phyloP scores from a whole-genome alignment of 2,888 invertebrate species.

The Amphipoea oculea region DNA sequence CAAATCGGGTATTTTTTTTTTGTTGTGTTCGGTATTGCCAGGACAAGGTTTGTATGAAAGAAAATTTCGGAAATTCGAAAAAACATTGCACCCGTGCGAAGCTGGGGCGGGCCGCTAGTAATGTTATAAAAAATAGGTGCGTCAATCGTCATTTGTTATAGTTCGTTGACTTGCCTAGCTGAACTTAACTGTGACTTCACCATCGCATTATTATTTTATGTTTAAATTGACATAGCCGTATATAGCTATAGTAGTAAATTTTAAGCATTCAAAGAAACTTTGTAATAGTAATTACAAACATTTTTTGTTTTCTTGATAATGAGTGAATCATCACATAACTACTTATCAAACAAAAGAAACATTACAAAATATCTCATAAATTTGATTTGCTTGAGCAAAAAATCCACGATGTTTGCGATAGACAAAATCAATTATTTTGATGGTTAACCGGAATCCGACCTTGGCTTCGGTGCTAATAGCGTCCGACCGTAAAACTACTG shows the following conservation, averaged over 20 bases:
- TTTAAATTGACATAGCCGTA: not conserved
- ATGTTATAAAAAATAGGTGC: not conserved
- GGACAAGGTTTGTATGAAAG: too few species aligned
- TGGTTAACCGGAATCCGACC: conserved; percentile 57
- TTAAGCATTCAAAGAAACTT: not conserved
- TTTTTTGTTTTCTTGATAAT: not conserved
- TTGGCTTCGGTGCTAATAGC: conserved; percentile 58
- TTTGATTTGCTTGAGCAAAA: conserved; percentile 5
- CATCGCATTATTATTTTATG: not conserved
- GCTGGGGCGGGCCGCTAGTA: too few species aligned
- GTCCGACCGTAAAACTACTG: conserved; percentile 64
- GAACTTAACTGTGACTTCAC: not conserved
- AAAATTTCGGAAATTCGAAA: too few species aligned
- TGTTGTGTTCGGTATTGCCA: too few species aligned
- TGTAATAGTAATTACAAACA: not conserved
- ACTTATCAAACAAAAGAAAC: not conserved
- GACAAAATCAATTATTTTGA: conserved; percentile 60
- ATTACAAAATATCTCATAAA: not conserved
- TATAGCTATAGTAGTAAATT: not conserved
- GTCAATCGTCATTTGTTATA: not conserved
- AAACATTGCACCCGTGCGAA: too few species aligned
- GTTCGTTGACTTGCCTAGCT: conserved; percentile 25
- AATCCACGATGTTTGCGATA: conserved; percentile 30
- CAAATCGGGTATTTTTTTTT: too few species aligned
- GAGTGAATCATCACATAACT: not conserved